Evolutionary conservation across 2,888 invertebrate genomes (phyloP).

Genomic region (Brassicogethes aeneus): DNA sequence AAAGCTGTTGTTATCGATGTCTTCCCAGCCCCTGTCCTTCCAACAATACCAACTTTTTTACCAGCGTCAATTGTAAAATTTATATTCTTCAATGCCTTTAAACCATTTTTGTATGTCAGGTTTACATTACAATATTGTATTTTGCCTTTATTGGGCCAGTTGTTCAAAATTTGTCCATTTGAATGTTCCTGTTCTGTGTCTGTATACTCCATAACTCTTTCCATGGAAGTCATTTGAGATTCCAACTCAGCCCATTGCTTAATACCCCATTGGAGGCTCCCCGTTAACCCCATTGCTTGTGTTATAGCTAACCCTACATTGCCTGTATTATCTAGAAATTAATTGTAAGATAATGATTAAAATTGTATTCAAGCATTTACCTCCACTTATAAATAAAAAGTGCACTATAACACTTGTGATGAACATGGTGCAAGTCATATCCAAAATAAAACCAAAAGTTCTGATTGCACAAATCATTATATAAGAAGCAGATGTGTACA

Average conservation of each 20-base stretch:
- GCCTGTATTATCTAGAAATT: conserved; percentile 46
- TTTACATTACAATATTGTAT: conserved; percentile 58
- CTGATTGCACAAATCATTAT: conserved; percentile 51
- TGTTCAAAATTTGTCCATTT: conserved; percentile 49
- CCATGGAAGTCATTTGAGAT: conserved; percentile 84
- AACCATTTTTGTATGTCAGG: conserved; percentile 62
- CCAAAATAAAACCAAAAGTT: conserved; percentile 60
- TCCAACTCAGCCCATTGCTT: conserved; percentile 81
- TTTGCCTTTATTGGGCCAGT: conserved; percentile 65
- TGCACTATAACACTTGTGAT: conserved; percentile 52
- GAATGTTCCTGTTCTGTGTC: conserved; percentile 60
- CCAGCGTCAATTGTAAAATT: conserved; percentile 56
- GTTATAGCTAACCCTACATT: conserved; percentile 73
- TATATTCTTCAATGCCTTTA: conserved; percentile 66
- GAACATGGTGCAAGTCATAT: conserved; percentile 54
- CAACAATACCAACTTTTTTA: conserved; percentile 69
- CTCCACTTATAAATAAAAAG: conserved; percentile 45
- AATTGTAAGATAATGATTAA: background rate
- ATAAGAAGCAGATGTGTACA: conserved; percentile 64
- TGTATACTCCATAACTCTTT: conserved; percentile 73
- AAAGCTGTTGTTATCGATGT: conserved; percentile 66
- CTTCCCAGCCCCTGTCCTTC: conserved; percentile 77
- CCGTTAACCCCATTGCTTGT: conserved; percentile 67
- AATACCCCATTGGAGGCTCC: conserved; percentile 53
- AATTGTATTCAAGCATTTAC: background rate